These are phyloP conservation scores for Nanorana parkeri DNA, from an alignment of 2,113 vertebrate species.

Conservation along the genomic window DNA sequence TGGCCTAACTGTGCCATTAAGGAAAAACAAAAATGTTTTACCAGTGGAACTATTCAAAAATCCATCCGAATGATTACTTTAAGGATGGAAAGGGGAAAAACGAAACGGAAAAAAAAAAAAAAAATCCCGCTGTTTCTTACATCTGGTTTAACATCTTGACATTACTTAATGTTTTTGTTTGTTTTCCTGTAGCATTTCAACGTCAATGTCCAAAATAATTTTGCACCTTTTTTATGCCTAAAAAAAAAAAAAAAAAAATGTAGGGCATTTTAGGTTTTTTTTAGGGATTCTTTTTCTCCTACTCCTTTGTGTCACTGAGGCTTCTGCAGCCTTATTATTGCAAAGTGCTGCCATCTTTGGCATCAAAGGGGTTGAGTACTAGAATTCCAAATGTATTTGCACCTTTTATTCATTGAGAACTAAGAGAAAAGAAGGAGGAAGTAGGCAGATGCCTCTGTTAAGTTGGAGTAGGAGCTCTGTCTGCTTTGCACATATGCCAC, in stretches of 20 bases:
- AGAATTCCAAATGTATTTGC: conserved; percentile 77
- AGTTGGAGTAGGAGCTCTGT: conserved; percentile 72
- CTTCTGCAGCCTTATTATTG: conserved; percentile 11
- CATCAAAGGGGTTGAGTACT: conserved; percentile 23
- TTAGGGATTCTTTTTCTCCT: conserved; percentile 65
- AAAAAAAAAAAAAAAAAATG: conserved; percentile 59
- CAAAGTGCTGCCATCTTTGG: conserved; percentile 15
- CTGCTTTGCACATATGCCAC: conserved; percentile 78
- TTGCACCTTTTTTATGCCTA: conserved; percentile 68
- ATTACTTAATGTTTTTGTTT: conserved; percentile 57
- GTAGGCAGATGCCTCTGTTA: conserved; percentile 67
- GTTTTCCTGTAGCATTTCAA: conserved; percentile 61
- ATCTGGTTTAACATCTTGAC: conserved; percentile 53
- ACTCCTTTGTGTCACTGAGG: conserved; percentile 45
- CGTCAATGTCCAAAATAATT: conserved; percentile 60
- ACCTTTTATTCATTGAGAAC: conserved; percentile 70
- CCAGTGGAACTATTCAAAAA: conserved; percentile 70
- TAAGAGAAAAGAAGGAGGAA: conserved; percentile 63
- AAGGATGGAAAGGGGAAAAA: conserved; percentile 66
- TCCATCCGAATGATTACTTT: conserved; percentile 32
- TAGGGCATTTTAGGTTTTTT: conserved; percentile 61
- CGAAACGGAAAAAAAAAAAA: conserved; percentile 56
- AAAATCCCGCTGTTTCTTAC: conserved; percentile 55
- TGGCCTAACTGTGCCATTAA: conserved; percentile 62
- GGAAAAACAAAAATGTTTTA: conserved; percentile 61